Evolutionary conservation across 2,888 invertebrate genomes (phyloP), one percentile per base, ranked within the genome.

Genomic region (Lingula anatina): DNA sequence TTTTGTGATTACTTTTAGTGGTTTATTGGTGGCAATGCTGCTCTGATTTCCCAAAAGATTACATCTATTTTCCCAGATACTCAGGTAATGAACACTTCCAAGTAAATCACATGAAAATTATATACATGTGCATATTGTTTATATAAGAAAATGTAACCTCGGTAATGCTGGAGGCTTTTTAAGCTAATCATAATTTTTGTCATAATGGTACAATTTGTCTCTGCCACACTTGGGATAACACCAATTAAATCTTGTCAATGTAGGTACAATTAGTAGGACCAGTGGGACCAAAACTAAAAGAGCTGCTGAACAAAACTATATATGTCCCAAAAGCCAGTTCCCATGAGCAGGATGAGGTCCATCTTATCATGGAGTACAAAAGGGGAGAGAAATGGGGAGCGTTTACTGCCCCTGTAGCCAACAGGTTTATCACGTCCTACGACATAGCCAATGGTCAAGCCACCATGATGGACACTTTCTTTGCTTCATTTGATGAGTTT

Each of bases 1-100:
- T 31, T 31, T 31, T 31, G 31, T 31, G 31, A 31, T 31, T 49
- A 21, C 44, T 60, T 65, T 39, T 66, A 79, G 73, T 70, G 70
- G 54, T 71, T 66, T 55, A 70, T 80, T 49, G 80, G 80, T 44
- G 80, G 79, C 12, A 80, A 80, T 66, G 80, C 79, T 7, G 79
- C 78, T 5, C 56, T 80, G 28, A 78, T 80, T 74, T 78, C 78
- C 1, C 70, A 69, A 28, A 73, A 70, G 47, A 73, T 79, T 35
- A 68, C 76, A 5, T 61, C 67, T 18, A 63, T 65, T 42, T 79
- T 78, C 51, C 75, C 77, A 42, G 59, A 73, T 27, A 66, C 71
- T 5, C 60, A 73, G 57, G 78, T 78, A 63, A 51, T n/a, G n/a
- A n/a, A n/a, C n/a, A n/a, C n/a, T n/a, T n/a, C n/a, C n/a, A n/a